Conservation (phyloP, 2,797 vertebrate genomes). For the Sebastes trivittatus region DNA sequence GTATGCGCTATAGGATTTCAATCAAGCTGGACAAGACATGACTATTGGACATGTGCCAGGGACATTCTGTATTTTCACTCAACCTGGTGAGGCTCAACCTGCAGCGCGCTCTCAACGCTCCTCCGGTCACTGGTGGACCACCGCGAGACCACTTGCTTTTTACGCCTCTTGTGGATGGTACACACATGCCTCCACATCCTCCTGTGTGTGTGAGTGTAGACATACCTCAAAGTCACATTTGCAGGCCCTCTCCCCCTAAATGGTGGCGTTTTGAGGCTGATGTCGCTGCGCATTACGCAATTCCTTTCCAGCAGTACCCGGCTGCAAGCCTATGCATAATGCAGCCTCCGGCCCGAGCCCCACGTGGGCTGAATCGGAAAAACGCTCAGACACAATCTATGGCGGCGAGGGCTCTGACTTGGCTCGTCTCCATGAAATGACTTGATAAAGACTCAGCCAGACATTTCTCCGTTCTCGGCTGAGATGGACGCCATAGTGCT, state of each 20-base stretch:
- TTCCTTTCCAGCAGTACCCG: too few species aligned
- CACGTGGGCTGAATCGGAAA: background rate
- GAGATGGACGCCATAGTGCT: background rate
- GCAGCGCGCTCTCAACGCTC: background rate
- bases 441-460: background rate
- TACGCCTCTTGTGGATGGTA: background rate
- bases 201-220: too few species aligned
- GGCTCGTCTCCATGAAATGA: background rate
- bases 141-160: background rate
- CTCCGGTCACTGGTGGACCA: background rate
- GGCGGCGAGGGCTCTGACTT: background rate
- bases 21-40: slow-evolving; percentile 54
- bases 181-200: background rate
- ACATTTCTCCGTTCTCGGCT: background rate
- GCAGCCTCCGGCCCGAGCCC: background rate
- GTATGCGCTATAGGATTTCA: slow-evolving; percentile 44
- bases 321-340: background rate
- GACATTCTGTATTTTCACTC: slow-evolving; percentile 42
- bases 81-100: background rate
- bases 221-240: too few species aligned
- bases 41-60: slow-evolving; percentile 59
- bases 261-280: background rate
- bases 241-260: background rate
- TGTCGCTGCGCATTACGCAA: background rate
- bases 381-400: background rate